These are phyloP conservation scores for Xenopus tropicalis DNA, from an alignment of 2,113 vertebrate genomes.

Conservation along the genomic window DNA sequence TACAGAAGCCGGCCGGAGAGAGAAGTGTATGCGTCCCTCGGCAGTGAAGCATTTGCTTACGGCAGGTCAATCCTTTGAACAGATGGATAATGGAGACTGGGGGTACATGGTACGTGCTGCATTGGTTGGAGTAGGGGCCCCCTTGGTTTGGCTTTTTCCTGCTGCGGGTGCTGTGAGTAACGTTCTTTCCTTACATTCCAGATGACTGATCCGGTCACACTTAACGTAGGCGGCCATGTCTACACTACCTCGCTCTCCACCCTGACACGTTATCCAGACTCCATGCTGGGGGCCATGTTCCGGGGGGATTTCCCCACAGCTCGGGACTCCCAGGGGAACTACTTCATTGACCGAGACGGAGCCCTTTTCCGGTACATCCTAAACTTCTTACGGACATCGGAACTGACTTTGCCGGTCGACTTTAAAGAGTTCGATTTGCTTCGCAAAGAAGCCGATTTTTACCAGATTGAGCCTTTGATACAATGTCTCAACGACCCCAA, in stretches of 20 bases:
- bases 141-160: no score
- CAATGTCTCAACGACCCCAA: conserved; percentile 94
- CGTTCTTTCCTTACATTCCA: conserved; percentile 52
- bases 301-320: conserved; percentile 79
- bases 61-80: conserved; percentile 56
- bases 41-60: conserved; percentile 57
- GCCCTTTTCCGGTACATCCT: conserved; percentile 82
- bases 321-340: conserved; percentile 80
- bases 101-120: conserved; percentile 86
- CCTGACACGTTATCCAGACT: conserved; percentile 78
- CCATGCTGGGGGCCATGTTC: conserved; percentile 86
- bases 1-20: conserved; percentile 50
- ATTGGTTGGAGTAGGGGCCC: no score
- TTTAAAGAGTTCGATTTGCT: conserved; percentile 84
- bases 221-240: conserved; percentile 83
- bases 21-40: conserved; percentile 40
- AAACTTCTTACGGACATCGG: conserved; percentile 83
- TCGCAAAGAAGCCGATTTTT: conserved; percentile 83
- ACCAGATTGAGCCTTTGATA: conserved; percentile 82
- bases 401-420: conserved; percentile 77
- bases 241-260: conserved; percentile 84
- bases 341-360: conserved; percentile 84
- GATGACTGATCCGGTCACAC: conserved; percentile 85
- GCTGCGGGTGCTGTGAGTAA: no score
- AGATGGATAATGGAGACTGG: conserved; percentile 99